Percentiles rank a stretch among this genome's conserved stretches.
Conservation (phyloP, 2,113 vertebrate genomes). For the Megaceryle maxima region DNA sequence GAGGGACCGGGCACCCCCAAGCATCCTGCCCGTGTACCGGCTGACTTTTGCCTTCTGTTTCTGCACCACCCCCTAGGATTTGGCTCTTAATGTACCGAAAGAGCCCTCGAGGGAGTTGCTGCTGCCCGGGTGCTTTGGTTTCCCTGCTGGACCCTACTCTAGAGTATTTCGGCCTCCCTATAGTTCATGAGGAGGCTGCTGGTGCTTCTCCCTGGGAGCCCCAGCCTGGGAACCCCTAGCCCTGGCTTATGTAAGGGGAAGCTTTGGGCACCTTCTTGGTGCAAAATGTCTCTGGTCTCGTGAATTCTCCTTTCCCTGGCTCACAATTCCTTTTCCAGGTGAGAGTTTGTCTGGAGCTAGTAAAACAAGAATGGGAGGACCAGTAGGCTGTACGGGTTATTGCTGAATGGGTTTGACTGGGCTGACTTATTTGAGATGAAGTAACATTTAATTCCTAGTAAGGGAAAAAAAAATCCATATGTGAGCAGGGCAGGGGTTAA, state of each 20-base stretch:
- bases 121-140: background rate
- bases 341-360: background rate
- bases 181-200: background rate
- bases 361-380: no score
- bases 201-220: background rate
- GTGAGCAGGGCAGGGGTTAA: background rate
- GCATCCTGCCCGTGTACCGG: background rate
- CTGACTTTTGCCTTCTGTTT: background rate
- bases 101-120: background rate
- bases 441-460: background rate
- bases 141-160: no score
- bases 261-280: background rate
- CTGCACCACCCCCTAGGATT: rapidly evolving
- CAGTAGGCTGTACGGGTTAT: background rate
- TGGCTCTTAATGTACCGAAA: no score
- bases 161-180: background rate
- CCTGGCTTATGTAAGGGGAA: rapidly evolving
- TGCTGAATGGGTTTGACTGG: background rate
- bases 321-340: rapidly evolving
- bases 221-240: rapidly evolving
- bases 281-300: background rate
- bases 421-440: background rate
- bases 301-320: background rate
- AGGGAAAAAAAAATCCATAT: background rate
- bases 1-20: background rate